Evolutionary conservation across 2,888 invertebrate species (phyloP).

Genomic region (Cephus nigrinus): DNA sequence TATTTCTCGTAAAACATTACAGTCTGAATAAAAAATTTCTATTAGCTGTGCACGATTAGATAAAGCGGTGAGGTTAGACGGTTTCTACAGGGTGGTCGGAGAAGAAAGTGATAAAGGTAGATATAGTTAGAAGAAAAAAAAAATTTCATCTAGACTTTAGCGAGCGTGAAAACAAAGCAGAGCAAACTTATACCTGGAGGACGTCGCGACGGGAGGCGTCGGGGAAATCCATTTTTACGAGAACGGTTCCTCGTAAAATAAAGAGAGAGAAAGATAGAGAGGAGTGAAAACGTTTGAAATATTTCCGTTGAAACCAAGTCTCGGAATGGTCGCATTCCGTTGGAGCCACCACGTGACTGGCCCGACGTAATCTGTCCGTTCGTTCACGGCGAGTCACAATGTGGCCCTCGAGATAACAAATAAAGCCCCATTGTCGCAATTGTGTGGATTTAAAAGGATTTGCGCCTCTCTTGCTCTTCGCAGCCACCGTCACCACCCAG

Average conservation of each 20-base stretch:
- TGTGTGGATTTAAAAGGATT: constrained; percentile 68
- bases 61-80: not conserved
- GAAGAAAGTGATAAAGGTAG: not conserved
- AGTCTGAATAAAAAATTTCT: not conserved
- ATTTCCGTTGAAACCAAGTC: constrained; percentile 46
- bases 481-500: constrained; percentile 11
- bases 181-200: constrained; percentile 3
- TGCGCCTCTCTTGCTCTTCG: constrained; percentile 54
- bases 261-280: constrained; percentile 43
- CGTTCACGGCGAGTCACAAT: constrained; percentile 66
- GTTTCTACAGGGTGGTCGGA: not conserved
- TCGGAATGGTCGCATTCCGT: constrained; percentile 49
- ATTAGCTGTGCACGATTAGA: not conserved
- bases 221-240: constrained; percentile 51
- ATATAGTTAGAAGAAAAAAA: not conserved
- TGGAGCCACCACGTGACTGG: constrained; percentile 62
- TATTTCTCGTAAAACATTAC: not conserved
- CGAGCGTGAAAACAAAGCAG: not conserved
- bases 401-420: constrained; percentile 68
- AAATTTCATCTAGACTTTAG: not conserved
- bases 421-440: constrained; percentile 68
- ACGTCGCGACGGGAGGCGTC: not conserved
- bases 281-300: constrained; percentile 51
- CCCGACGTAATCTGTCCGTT: constrained; percentile 66
- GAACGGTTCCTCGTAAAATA: constrained; percentile 55